Base-by-base conservation (phyloP, 1,140 invertebrate genomes). In the Bactericera cockerelli region DNA sequence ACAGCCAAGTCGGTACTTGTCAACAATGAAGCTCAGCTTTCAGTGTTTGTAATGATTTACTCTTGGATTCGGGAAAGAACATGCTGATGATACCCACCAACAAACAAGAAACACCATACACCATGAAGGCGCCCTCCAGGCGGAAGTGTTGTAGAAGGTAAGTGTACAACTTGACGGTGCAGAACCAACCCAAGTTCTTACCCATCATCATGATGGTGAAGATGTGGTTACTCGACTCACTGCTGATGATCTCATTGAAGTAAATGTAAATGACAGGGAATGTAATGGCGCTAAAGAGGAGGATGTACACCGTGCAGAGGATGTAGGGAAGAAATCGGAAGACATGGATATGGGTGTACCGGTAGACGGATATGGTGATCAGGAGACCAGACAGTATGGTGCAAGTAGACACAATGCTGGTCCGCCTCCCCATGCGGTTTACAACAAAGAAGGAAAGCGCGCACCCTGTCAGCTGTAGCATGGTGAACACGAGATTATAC, bases 181-280 rank as follows among this genome's bases (percentile, higher is more conserved):
- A 49, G 19, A 49, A 49, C 42, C 42, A 49, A 8, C 42, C 42
- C 22, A 49, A 49, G 22, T 49, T 19, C 22, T 49, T 49, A 16
- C 42, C 42, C 42, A 49, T 6, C 42, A 49, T 49, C 42, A 49
- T 16, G 19, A 49, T 49, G n/a, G 42, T 16, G n/a, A 49, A 49
- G 42, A 49, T 49, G 19, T 49, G 42, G n/a, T 49, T 49, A 22
- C 42, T 49, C 4, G 42, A 49, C 22, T 49, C 42, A 22, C 42
- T 49, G n/a, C 42, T 49, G 42, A 49, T 49, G 42, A 49, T 49
- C 42, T 49, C 42, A n/a, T 49, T 49, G 42, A 49, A 49, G 19
- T 49, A 49, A 49, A 49, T 49, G 42, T 49, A 49, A 4, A 49
- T 49, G 22, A 22, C 22, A 8, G 42, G 42, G 22, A 16, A 16